Base-by-base conservation (phyloP, 2,888 invertebrate species). In the Sussaba pulchella region DNA sequence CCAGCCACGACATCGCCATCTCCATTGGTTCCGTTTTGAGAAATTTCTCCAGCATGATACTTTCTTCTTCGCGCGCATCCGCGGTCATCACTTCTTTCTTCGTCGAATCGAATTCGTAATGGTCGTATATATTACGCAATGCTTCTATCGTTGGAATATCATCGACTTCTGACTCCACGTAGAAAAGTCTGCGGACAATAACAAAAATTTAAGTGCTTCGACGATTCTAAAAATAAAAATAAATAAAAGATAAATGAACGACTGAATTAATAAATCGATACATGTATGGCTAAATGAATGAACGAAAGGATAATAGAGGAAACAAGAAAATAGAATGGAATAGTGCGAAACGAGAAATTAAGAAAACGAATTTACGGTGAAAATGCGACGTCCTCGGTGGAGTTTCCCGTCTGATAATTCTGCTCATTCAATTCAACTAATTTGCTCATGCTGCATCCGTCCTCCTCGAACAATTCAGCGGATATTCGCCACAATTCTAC, bases 11-110 rank as follows among this genome's bases (percentile, higher is more conserved):
- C 84, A 89, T 84, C 0, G 90, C 73, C 5, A 72, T 84, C 0
- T 76, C 43, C 88, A 91, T 89, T 0, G 88, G 85, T 31, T 89
- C 85, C 1, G 91, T 90, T 41, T 87, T 86, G n/a, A 90, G 69
- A 21, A 90, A 74, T 0, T 86, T 82, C 31, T 91, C 89, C 10
- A 91, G 73, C 9, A 91, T 73, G 14, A 88, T 83, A 26, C 87
- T 87, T 67, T 91, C 90, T 36, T 86, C 81, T 61, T 85, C 83
- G 26, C 86, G 81, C 31, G 83, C 86, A 31, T 87, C 85, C 0
- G 75, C 17, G 1, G 87, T 88, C n/a, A 80, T 78, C 9, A 80
- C 86, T 14, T 91, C 87, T 47, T 86, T 89, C 6, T 85, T 75
- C 0, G 78, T 75, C 2, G 86, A 88, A 69, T 91, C 85, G 17